A percentile compares a stretch with the other conserved stretches of the same genome.
phyloP scores from a whole-genome alignment of 2,888 invertebrate species.

The Agrypnus murinus region DNA sequence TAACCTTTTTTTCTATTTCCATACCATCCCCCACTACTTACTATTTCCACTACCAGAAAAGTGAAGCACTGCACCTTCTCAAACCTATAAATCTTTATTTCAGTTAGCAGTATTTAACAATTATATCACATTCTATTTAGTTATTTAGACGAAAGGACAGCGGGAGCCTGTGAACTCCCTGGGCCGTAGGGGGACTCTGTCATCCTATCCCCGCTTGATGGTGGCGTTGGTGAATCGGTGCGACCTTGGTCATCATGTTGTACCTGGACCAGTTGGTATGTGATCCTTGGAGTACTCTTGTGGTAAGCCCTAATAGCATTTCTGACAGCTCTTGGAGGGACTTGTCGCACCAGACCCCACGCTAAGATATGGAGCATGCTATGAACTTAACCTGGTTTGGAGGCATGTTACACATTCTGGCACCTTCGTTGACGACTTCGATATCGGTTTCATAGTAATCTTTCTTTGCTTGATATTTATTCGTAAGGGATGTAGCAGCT shows the following conservation, averaged over 20 bases:
- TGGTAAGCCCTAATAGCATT: conserved; percentile 34
- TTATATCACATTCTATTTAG: no score
- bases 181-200: no score
- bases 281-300: conserved; percentile 39
- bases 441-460: neutral
- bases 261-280: conserved; percentile 44
- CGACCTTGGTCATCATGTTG: conserved; percentile 4
- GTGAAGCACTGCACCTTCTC: no score
- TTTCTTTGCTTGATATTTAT: neutral
- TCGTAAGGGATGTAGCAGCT: conserved; percentile 56
- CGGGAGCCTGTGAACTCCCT: no score
- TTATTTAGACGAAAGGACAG: no score
- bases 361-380: neutral
- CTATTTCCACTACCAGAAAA: no score
- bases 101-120: no score
- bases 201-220: no score
- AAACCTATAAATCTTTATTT: no score
- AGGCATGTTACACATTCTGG: neutral
- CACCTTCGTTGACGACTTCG: neutral
- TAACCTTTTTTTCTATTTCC: no score
- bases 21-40: no score
- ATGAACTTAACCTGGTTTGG: neutral
- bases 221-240: no score
- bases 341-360: neutral
- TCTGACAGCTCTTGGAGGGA: neutral